A percentile compares a stretch with the other conserved stretches of the same genome.
Evolutionary conservation across 2,113 vertebrate species (phyloP).

Genomic region (Cynocephalus volans): DNA sequence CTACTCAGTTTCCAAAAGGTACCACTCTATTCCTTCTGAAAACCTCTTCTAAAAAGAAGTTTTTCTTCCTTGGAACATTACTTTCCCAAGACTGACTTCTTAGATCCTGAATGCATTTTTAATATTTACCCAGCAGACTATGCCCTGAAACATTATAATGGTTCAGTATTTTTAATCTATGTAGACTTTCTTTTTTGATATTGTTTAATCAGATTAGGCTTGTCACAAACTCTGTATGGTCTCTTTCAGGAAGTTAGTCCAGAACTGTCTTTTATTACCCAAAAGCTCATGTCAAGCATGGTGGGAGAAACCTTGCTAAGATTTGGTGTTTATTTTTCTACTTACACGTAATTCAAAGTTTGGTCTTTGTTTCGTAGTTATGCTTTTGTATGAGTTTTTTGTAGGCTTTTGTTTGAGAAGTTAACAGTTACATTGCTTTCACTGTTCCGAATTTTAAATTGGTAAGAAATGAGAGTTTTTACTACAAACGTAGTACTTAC

Average conservation of each 20-base stretch:
- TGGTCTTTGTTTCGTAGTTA: not conserved
- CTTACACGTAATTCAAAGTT: not conserved
- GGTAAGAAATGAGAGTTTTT: not conserved
- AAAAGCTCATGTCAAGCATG: not conserved
- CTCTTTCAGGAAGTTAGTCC: not conserved
- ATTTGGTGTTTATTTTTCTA: not conserved
- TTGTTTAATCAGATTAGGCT: not conserved
- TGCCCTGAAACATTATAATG: not conserved
- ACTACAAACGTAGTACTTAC: not conserved
- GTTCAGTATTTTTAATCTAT: not conserved
- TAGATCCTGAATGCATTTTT: not conserved
- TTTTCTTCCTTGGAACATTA: not conserved
- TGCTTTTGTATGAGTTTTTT: not conserved
- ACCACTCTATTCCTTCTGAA: not conserved
- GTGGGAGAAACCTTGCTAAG: not conserved
- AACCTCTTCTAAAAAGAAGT: too few species aligned
- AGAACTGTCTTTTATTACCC: not conserved
- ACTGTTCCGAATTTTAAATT: not conserved
- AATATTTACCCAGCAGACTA: not conserved
- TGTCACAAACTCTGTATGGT: not conserved
- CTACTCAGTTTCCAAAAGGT: not conserved
- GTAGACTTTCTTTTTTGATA: not conserved
- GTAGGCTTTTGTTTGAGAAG: not conserved
- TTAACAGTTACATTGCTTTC: not conserved
- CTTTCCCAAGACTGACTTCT: not conserved